These are phyloP conservation scores for Gobius niger DNA, from an alignment of 2,113 vertebrate genomes.

Conservation along the genomic window DNA sequence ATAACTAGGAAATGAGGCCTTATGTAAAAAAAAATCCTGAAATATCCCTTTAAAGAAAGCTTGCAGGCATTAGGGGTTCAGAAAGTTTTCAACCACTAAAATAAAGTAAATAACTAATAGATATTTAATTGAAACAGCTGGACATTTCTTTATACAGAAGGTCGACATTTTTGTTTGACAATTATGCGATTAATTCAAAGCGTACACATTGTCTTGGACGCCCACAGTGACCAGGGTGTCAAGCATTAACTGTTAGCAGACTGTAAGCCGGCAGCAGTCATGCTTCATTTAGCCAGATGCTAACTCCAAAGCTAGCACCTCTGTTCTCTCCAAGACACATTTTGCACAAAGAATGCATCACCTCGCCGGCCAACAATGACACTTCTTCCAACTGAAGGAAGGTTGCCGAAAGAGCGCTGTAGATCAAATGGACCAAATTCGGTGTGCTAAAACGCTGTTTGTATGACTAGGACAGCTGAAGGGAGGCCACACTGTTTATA, in stretches of 20 bases:
- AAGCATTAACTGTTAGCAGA: constrained; percentile 40
- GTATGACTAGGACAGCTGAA: constrained; percentile 7
- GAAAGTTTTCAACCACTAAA: no score
- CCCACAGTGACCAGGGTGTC: constrained; percentile 20
- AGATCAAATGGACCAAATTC: constrained; percentile 18
- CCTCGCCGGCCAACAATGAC: constrained; percentile 63
- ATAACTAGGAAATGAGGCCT: no score
- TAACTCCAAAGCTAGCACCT: constrained; percentile 66
- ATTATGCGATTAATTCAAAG: no score
- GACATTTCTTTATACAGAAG: no score
- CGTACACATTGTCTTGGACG: no score
- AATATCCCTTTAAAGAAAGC: no score
- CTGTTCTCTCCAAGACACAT: constrained; percentile 63
- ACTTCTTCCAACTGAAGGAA: constrained; percentile 21
- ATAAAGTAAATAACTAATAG: no score
- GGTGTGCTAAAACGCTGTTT: not conserved
- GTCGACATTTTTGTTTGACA: no score
- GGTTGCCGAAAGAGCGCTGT: constrained; percentile 8
- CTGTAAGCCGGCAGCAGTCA: constrained; percentile 38
- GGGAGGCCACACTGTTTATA: constrained; percentile 18
- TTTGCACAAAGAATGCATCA: constrained; percentile 61
- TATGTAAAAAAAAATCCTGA: no score
- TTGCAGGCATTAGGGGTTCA: no score
- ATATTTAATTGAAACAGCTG: no score
- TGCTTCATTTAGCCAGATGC: constrained; percentile 59